Evolutionary conservation across 2,888 invertebrate species (phyloP), one percentile per base, ranked within the genome.

Genomic region (Drosophila putrida): DNA sequence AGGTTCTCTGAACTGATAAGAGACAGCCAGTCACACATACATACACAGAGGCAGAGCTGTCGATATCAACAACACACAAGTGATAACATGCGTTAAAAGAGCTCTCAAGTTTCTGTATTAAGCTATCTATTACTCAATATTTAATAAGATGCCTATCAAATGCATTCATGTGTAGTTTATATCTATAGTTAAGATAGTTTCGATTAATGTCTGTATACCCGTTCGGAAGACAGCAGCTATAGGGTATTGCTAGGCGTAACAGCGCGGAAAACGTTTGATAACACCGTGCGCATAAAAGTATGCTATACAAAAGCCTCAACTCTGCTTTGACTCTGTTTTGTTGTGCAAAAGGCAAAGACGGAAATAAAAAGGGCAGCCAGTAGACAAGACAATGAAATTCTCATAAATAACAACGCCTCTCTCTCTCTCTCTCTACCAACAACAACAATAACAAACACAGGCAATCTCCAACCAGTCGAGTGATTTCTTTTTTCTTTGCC

Each of bases 211-310:
- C 31, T 6, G 2, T 11, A 31, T 36, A 10, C 20, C 9, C 11
- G 11, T 27, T 35, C 10, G 0, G 10, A 36, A 27, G 28, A 20
- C 11, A 10, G 4, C 9, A 13, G 5, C 4, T n/a, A 0, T 8
- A 59, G 67, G 53, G 71, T 43, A 71, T 49, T 59, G 62, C 68
- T 75, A 82, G 74, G 88, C 89, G 88, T 88, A 89, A 88, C 88
- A 89, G 88, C 76, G 86, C 80, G 89, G 89, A 89, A 89, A 86
- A 80, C 82, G 75, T 71, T 77, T 78, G 89, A 89, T 89, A 89
- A 89, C 82, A 72, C 68, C 54, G 70, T 58, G 68, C 72, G 67
- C 79, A 78, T 69, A 83, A 85, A 80, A 81, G 72, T 72, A 63
- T 74, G 74, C 78, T 71, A 74, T 31, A 81, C 71, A 85, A 83